Evolutionary conservation across 2,888 invertebrate species (phyloP), one percentile per base, ranked within the genome.

Genomic region (Heteropelma amictum): DNA sequence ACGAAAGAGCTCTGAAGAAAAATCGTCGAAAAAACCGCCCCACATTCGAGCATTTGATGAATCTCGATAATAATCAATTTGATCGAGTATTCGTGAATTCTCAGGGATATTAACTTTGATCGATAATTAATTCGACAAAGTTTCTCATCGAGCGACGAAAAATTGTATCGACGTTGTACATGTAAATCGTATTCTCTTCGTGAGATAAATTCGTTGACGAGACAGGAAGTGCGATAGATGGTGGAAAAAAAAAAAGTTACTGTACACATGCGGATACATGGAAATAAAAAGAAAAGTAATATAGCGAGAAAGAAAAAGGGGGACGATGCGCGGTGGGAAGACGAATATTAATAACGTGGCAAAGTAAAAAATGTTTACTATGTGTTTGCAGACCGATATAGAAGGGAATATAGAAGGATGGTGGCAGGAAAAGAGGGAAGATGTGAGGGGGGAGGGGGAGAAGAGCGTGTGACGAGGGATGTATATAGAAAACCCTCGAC

Each of bases 331-430:
- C 58, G 63, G 71, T 19, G 56, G 17, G 28, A 82, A 82, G 83
- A 85, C 84, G 83, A 86, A 87, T 87, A 88, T 86, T 86, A 88
- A 86, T 89, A 88, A 88, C 88, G 87, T 83, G 84, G 82, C 87
- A 84, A 83, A 85, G 88, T 88, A 88, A 89, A 89, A 88, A 89
- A 89, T 81, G 78, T 81, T 80, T 80, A 81, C 78, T 78, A 72
- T 87, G 86, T 85, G 86, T 85, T 68, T 85, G 85, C 81, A 85
- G 85, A 84, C 53, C 73, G 80, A 81, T 81, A 79, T 78, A n/a
- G n/a, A 77, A 80, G 77, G 75, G 75, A 77, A 84, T 84, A 45
- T 45, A 84, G 81, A 85, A 45, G 82, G 85, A n/a, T 35, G n/a
- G 12, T n/a, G 82, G 84, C 56, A 61, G 30, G 47, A 53, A 56